phyloP scores from a whole-genome alignment of 2,888 invertebrate genomes.

The Eupeodes luniger region DNA sequence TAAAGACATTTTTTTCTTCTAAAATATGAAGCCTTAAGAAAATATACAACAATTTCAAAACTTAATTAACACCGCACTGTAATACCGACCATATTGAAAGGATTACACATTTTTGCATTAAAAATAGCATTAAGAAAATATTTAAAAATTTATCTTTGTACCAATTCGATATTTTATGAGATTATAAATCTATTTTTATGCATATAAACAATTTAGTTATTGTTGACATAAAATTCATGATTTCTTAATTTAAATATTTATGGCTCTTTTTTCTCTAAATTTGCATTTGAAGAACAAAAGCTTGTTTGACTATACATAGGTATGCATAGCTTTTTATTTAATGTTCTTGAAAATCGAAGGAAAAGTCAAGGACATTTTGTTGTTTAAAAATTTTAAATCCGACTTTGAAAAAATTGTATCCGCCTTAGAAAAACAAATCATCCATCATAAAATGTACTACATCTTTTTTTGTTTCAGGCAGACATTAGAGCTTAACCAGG shows the following conservation, averaged over 20 bases:
- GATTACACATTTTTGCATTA: not conserved
- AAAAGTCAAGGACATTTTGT: too few species aligned
- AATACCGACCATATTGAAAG: not conserved
- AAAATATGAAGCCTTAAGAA: not conserved
- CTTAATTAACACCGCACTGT: constrained; percentile 2
- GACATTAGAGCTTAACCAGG: not conserved
- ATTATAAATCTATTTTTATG: constrained; percentile 43
- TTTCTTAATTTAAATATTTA: constrained; percentile 10
- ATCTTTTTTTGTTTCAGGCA: not conserved
- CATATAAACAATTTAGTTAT: constrained; percentile 9
- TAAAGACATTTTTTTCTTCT: not conserved
- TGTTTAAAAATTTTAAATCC: not conserved
- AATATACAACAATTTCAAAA: not conserved
- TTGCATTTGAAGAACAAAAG: not conserved
- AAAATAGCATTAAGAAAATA: not conserved
- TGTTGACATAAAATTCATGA: constrained; percentile 23
- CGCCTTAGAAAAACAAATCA: not conserved
- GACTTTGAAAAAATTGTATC: not conserved
- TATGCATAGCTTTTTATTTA: not conserved
- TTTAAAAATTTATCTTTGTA: constrained; percentile 19
- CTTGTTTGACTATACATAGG: not conserved
- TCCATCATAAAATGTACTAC: not conserved
- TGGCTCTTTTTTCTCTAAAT: not conserved
- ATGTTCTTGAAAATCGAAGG: not conserved
- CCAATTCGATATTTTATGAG: constrained; percentile 37